phyloP scores from a whole-genome alignment of 2,888 invertebrate species.

The Leptopilina syphax region DNA sequence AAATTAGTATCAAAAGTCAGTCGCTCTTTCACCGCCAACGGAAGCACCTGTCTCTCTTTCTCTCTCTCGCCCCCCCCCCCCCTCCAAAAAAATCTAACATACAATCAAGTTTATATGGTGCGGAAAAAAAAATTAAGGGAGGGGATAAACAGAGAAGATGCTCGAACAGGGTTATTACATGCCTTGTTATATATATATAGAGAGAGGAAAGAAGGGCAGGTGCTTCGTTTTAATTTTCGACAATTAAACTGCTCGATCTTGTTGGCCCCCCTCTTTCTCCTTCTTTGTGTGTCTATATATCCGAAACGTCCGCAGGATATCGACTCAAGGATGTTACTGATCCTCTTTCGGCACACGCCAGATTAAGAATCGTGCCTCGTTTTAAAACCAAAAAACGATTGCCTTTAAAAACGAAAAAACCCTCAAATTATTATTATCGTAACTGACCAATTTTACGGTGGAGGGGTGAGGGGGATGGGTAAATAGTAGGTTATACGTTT shows the following conservation, averaged over 20 bases:
- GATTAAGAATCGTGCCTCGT: conserved; percentile 24
- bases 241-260: conserved; percentile 74
- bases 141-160: conserved; percentile 43
- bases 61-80: conserved; percentile 67
- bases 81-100: conserved; percentile 69
- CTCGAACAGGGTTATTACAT: conserved; percentile 49
- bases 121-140: conserved; percentile 54
- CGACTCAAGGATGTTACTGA: conserved; percentile 40
- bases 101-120: conserved; percentile 72
- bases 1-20: conserved; percentile 39
- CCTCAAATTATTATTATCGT: too few species aligned
- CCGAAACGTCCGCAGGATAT: conserved; percentile 2
- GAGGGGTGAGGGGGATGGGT: too few species aligned
- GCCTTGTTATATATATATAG: conserved; percentile 36
- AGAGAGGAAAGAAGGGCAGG: conserved; percentile 67
- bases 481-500: too few species aligned
- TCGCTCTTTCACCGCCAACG: conserved; percentile 40
- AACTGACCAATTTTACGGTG: too few species aligned
- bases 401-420: too few species aligned
- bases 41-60: conserved; percentile 51
- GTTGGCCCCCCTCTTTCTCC: conserved; percentile 47
- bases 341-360: conserved; percentile 38
- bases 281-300: background rate
- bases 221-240: conserved; percentile 75
- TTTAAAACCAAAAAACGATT: too few species aligned